These are phyloP conservation scores for Spilarctia lutea DNA, from an alignment of 2,888 invertebrate species.

Conservation along the genomic window DNA sequence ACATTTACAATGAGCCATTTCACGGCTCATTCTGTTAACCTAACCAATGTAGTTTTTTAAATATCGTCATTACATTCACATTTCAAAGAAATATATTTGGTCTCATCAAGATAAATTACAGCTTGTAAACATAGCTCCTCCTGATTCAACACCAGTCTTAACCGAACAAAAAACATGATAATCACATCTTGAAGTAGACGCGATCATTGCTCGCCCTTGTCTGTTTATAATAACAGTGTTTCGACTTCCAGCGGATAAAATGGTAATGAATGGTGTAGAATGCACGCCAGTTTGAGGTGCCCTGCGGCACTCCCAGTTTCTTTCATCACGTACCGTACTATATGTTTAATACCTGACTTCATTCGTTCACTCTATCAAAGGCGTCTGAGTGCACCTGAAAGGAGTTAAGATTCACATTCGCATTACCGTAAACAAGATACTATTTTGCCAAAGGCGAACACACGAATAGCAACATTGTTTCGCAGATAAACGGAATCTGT, in stretches of 20 bases:
- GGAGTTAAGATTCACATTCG: conserved; percentile 78
- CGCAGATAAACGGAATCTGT: conserved; percentile 63
- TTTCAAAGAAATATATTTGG: conserved; percentile 41
- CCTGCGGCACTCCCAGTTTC: conserved; percentile 74
- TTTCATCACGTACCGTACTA: conserved; percentile 83
- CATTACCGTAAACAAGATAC: conserved; percentile 79
- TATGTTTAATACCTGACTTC: conserved; percentile 77
- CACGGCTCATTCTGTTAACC: not conserved
- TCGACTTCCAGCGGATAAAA: conserved; percentile 73
- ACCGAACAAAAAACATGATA: conserved; percentile 71
- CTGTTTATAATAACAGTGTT: conserved; percentile 82
- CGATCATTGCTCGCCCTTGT: conserved; percentile 80
- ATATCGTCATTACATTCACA: conserved; percentile 28
- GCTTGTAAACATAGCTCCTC: conserved; percentile 37
- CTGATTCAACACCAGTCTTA: conserved; percentile 61
- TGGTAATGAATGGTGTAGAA: conserved; percentile 78
- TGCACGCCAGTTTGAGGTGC: conserved; percentile 75
- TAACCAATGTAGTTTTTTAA: conserved; percentile 19
- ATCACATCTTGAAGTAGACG: conserved; percentile 72
- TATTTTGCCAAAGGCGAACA: conserved; percentile 79
- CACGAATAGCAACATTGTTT: conserved; percentile 61
- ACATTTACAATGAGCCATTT: too few relatives aligned
- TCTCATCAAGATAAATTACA: conserved; percentile 46
- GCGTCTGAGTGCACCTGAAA: conserved; percentile 69
- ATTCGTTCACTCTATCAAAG: conserved; percentile 70